Conservation (phyloP, 2,113 vertebrate species). For the Poeciliopsis prolifica region DNA sequence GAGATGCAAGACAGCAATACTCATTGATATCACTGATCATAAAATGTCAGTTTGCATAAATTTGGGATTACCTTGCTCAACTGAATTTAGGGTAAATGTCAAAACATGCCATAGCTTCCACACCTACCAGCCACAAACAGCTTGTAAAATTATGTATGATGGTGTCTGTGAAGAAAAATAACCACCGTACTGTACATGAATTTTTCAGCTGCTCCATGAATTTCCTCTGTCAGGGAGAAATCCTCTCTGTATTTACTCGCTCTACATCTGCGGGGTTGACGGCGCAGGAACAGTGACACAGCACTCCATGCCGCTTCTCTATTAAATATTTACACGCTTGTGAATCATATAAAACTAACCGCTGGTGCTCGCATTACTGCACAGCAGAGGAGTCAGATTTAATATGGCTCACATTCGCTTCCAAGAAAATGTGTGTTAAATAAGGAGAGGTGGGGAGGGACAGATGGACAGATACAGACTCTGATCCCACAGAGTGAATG, state of each 20-base stretch:
- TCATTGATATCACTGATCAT: neutral
- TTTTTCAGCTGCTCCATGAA: constrained; percentile 52
- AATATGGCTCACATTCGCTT: constrained; percentile 73
- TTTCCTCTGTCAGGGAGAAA: constrained; percentile 57
- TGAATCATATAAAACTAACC: constrained; percentile 78
- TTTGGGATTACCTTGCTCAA: no score
- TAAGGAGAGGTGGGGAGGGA: constrained; percentile 42
- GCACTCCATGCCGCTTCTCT: constrained; percentile 64
- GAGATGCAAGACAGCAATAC: neutral
- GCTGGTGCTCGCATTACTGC: constrained; percentile 61
- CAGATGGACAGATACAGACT: constrained; percentile 29
- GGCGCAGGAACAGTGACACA: constrained; percentile 66
- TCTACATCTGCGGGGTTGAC: constrained; percentile 46
- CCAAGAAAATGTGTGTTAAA: constrained; percentile 74
- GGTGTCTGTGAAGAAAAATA: constrained; percentile 40
- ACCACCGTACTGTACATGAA: constrained; percentile 18
- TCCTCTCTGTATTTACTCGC: constrained; percentile 25
- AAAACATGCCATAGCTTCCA: constrained; percentile 40
- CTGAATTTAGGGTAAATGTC: neutral
- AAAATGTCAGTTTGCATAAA: neutral
- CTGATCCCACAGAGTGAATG: constrained; percentile 10
- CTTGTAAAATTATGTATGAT: constrained; percentile 53
- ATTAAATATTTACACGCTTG: constrained; percentile 81
- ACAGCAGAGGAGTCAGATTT: constrained; percentile 72
- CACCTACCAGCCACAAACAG: constrained; percentile 66